Evolutionary conservation across 2,888 invertebrate genomes (phyloP), one percentile per base, ranked within the genome.

Genomic region (Ariolimax columbianus): DNA sequence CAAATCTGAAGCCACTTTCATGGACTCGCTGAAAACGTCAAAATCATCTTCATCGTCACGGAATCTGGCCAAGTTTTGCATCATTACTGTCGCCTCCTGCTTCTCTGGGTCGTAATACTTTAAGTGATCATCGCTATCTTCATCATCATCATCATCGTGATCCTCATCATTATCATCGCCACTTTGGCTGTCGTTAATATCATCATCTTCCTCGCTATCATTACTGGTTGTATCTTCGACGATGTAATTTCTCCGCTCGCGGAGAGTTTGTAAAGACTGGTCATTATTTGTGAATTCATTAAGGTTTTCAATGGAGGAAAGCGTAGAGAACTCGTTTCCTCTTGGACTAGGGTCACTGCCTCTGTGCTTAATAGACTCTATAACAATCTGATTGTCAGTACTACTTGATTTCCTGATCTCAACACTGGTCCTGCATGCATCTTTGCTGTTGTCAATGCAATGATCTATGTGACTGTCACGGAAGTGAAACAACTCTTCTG

Each of bases 141-240:
- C n/a, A n/a, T n/a, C n/a, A 23, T 23, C 19, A n/a, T n/a, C n/a
- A n/a, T n/a, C n/a, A n/a, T n/a, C n/a, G n/a, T n/a, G n/a, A n/a
- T n/a, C n/a, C n/a, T n/a, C 40, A 40, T 81, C 70, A n/a, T 81
- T 55, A 55, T 55, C 40, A 19, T 72, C 72, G 26, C 55, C 43
- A 38, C 47, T 43, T 30, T 78, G 47, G 23, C 77, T 43, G 47
- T 79, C 63, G 47, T 79, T 68, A 33, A 63, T 43, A 40, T 36
- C 38, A n/a, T 59, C 63, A 23, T 78, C 55, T 23, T 55, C 78
- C 0, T 36, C 77, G 9, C 55, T 55, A 51, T 77, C 77, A 55
- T 77, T 55, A 23, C 55, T 77, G 6, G 59, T 63, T 40, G 63
- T 78, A 26, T 78, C 47, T 38, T 68, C 43, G 33, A 9, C 11